Percentiles rank a stretch among this genome's conserved stretches.
Evolutionary conservation across 2,113 vertebrate species (phyloP).

Genomic region (Maccullochella peelii): DNA sequence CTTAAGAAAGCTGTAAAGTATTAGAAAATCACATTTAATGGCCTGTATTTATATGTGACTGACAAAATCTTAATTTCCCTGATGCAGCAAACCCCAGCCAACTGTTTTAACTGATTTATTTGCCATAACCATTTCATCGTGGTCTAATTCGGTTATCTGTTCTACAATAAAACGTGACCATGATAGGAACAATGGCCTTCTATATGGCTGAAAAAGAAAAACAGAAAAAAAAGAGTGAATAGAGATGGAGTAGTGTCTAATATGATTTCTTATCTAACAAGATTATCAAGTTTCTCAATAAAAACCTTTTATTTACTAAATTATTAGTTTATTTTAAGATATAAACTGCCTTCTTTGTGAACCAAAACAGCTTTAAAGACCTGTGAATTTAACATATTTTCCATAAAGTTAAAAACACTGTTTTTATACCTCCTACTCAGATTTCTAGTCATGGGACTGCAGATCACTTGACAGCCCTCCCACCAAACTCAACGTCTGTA

Average conservation of each 20-base stretch:
- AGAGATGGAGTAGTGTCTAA: background rate
- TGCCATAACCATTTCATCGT: background rate
- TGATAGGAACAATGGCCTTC: background rate
- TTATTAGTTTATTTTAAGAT: background rate
- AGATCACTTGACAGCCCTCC: conserved; percentile 72
- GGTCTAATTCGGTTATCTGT: background rate
- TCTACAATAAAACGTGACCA: background rate
- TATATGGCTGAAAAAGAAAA: background rate
- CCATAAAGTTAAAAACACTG: background rate
- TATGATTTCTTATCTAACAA: background rate
- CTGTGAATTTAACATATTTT: background rate
- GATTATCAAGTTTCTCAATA: background rate
- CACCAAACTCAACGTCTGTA: conserved; percentile 61
- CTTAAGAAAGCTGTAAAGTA: background rate
- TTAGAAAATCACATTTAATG: background rate
- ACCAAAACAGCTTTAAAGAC: background rate
- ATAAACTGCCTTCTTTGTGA: background rate
- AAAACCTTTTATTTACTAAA: background rate
- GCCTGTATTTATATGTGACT: background rate
- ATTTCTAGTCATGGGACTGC: conserved; percentile 72
- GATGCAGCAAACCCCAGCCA: background rate
- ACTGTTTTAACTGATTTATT: conserved; percentile 9
- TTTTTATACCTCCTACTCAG: conserved; percentile 6
- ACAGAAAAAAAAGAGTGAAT: background rate
- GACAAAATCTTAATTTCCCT: background rate